These are phyloP conservation scores for Fringilla coelebs DNA, from an alignment of 2,797 vertebrate species.

Conservation along the genomic window DNA sequence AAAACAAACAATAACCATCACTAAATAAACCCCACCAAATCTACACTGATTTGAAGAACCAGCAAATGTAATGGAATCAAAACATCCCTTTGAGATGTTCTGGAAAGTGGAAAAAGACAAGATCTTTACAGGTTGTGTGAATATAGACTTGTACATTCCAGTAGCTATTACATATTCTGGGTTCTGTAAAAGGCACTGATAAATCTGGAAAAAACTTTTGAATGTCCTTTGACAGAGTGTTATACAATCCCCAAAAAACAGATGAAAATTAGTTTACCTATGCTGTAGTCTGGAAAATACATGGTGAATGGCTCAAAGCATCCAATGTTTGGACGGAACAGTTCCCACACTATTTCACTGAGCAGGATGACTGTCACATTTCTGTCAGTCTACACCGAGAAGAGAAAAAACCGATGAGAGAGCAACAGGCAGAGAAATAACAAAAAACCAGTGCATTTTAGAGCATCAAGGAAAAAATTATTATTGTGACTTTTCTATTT, in stretches of 20 bases:
- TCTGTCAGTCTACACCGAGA: conserved; percentile 81
- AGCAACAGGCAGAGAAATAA: background rate
- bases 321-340: conserved; percentile 89
- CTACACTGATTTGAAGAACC: background rate
- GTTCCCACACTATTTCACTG: conserved; percentile 95
- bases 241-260: background rate
- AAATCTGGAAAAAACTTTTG: background rate
- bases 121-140: background rate
- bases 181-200: background rate
- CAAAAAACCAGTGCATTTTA: background rate
- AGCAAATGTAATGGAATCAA: background rate
- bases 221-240: background rate
- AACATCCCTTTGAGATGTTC: background rate
- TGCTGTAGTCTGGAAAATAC: conserved; percentile 96
- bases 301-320: conserved; percentile 91
- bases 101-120: background rate
- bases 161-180: background rate
- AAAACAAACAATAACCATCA: background rate
- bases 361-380: conserved; percentile 92
- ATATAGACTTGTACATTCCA: background rate
- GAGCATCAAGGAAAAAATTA: conserved; percentile 19
- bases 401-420: background rate
- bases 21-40: background rate
- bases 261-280: conserved; percentile 79
- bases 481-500: conserved; percentile 6